These are phyloP conservation scores for Horisme vitalbata DNA, from an alignment of 2,888 invertebrate genomes.

Conservation along the genomic window DNA sequence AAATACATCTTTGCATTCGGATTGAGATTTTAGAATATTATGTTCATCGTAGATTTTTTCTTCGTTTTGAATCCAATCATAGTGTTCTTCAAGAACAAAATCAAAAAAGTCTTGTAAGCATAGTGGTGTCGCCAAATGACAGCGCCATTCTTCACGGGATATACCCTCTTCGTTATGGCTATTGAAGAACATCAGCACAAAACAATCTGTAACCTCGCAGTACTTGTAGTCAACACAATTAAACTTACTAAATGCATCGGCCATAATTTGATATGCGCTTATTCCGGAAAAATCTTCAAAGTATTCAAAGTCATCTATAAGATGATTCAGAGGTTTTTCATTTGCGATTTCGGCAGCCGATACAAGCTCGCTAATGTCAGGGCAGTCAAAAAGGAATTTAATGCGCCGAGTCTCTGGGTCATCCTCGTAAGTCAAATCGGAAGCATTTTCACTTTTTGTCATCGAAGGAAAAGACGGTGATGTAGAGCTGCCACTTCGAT, in stretches of 20 bases:
- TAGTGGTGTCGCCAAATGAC: constrained; percentile 73
- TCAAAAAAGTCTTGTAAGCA: constrained; percentile 81
- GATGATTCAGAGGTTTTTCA: constrained; percentile 52
- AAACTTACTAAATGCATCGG: constrained; percentile 62
- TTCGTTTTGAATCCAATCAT: constrained; percentile 72
- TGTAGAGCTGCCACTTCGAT: constrained; percentile 34
- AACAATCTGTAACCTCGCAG: constrained; percentile 69
- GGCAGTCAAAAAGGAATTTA: constrained; percentile 65
- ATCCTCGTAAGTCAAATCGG: constrained; percentile 30
- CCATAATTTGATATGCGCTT: constrained; percentile 59
- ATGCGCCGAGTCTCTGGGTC: constrained; percentile 48
- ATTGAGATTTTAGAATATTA: constrained; percentile 42
- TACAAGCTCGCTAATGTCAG: constrained; percentile 70
- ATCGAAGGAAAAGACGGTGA: constrained; percentile 54
- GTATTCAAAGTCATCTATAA: constrained; percentile 68
- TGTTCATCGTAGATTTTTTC: constrained; percentile 62
- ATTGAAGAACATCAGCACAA: constrained; percentile 71
- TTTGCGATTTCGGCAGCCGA: constrained; percentile 68
- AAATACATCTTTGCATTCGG: constrained; percentile 47
- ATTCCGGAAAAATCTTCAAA: constrained; percentile 67
- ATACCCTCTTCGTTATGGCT: constrained; percentile 67
- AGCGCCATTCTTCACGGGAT: constrained; percentile 69
- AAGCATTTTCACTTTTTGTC: constrained; percentile 49
- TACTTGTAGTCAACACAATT: constrained; percentile 76
- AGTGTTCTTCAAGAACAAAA: constrained; percentile 74